Evolutionary conservation across 2,888 invertebrate species (phyloP), one percentile per base, ranked within the genome.

Genomic region (Spodoptera exigua): DNA sequence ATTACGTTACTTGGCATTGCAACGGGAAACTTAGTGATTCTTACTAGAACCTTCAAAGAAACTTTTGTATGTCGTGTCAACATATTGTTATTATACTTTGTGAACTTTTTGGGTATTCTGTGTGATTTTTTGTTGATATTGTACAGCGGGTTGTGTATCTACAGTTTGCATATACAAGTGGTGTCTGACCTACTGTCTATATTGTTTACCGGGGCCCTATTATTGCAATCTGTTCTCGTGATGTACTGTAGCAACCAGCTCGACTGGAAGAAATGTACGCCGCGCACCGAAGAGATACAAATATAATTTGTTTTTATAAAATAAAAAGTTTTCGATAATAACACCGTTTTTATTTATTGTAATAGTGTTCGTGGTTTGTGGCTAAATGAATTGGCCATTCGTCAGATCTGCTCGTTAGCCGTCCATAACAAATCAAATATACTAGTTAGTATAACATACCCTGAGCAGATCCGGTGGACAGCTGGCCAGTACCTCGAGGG

Each of bases 401-500:
- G n/a, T n/a, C n/a, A n/a, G n/a, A n/a, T n/a, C n/a, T n/a, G n/a
- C n/a, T n/a, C n/a, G n/a, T n/a, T n/a, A n/a, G n/a, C n/a, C n/a
- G n/a, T n/a, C n/a, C n/a, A n/a, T n/a, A n/a, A n/a, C n/a, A n/a
- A n/a, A n/a, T n/a, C n/a, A n/a, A n/a, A n/a, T n/a, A n/a, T n/a
- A n/a, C n/a, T n/a, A n/a, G n/a, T n/a, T n/a, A n/a, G n/a, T n/a
- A n/a, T n/a, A n/a, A 18, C 18, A 2, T 69, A 92, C 92, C 85
- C 82, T 64, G 1, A 92, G 60, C 7, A 90, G 56, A 1, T 85
- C 70, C 0, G 17, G 41, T 0, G 92, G 88, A 41, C 91, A 89
- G 1, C 66, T 55, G 12, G 87, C 86, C 10, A 97, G 86, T 49
- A 97, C 90, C 2, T 94, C 89, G 10, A 96, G 89, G 0, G 96